phyloP scores from a whole-genome alignment of 2,888 invertebrate species.

The Eupithecia tripunctaria region DNA sequence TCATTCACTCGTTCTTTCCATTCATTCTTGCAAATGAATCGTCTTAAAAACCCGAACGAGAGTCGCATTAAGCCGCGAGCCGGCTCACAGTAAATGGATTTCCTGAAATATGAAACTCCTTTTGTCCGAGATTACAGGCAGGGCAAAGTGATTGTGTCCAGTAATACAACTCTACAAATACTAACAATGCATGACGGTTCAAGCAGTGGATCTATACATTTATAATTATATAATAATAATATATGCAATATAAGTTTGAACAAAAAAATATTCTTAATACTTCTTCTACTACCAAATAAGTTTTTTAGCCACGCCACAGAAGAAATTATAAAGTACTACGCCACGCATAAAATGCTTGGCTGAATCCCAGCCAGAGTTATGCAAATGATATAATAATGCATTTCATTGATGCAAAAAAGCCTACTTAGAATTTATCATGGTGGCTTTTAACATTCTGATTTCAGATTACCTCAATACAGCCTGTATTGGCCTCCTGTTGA shows the following conservation, averaged over 20 bases:
- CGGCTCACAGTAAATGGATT: constrained; percentile 48
- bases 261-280: not conserved
- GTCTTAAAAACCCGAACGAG: constrained; percentile 26
- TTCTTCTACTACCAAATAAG: not conserved
- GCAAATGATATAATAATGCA: too few species aligned
- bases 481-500: too few species aligned
- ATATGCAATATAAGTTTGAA: too few species aligned
- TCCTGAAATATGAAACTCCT: constrained; percentile 56
- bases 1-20: constrained; percentile 1
- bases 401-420: too few species aligned
- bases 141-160: constrained; percentile 12
- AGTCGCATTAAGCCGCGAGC: constrained; percentile 41
- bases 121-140: constrained; percentile 50
- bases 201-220: not conserved
- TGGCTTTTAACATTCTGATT: not conserved
- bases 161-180: constrained; percentile 10
- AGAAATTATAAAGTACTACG: too few species aligned
- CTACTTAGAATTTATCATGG: not conserved
- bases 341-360: not conserved
- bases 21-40: constrained; percentile 23
- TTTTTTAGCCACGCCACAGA: not conserved
- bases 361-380: not conserved
- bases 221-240: too few species aligned
- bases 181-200: not conserved
- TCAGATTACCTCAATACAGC: too few species aligned